Percentiles rank a stretch among this genome's conserved stretches.
phyloP scores from a whole-genome alignment of 1,140 invertebrate genomes.

The Drosophila rufa region DNA sequence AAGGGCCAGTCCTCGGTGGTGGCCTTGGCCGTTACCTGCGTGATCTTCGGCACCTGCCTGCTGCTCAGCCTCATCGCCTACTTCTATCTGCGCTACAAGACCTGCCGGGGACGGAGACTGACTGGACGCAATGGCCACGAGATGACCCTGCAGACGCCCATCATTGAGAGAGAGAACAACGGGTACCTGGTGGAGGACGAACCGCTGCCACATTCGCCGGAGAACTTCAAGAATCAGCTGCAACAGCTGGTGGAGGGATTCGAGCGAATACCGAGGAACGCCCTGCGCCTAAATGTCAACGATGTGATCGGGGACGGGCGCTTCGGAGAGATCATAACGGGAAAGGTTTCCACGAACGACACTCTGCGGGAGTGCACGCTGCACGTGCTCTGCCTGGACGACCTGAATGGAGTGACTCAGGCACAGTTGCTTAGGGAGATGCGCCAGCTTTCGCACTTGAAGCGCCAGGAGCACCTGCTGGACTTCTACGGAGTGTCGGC shows the following conservation, averaged over 20 bases:
- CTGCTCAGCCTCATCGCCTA: conserved; percentile 87
- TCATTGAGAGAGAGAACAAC: conserved; percentile 89
- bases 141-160: conserved; percentile 88
- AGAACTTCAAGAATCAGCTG: conserved; percentile 89
- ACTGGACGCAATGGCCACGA: conserved; percentile 88
- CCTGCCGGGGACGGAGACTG: conserved; percentile 85
- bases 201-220: conserved; percentile 82
- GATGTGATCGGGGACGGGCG: conserved; percentile 90
- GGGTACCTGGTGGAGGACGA: conserved; percentile 91
- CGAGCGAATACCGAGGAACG: conserved; percentile 89
- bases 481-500: conserved; percentile 92
- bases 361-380: conserved; percentile 64
- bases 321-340: conserved; percentile 91
- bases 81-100: conserved; percentile 87
- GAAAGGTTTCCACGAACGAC: conserved; percentile 85
- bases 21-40: conserved; percentile 88
- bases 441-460: conserved; percentile 89
- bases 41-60: conserved; percentile 87
- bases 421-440: conserved; percentile 90
- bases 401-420: conserved; percentile 88
- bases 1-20: conserved; percentile 80
- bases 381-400: conserved; percentile 86
- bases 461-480: conserved; percentile 90
- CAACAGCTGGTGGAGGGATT: conserved; percentile 67
- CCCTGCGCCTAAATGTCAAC: conserved; percentile 89